These are phyloP conservation scores for Clarias batrachus DNA, from an alignment of 2,113 vertebrate species.

Conservation along the genomic window DNA sequence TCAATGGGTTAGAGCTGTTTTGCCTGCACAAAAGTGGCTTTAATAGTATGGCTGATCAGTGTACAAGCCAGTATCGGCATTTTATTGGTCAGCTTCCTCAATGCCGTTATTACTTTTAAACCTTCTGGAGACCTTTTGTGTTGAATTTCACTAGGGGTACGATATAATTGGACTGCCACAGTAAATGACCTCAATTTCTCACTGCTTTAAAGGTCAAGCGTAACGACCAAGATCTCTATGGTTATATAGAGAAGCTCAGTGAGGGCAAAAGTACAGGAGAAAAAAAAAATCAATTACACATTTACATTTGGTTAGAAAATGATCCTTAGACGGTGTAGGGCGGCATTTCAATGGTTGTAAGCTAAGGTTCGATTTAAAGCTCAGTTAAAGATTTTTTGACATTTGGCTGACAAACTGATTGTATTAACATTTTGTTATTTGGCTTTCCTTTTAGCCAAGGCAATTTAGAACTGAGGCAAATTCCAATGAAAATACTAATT, in stretches of 20 bases:
- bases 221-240: constrained; percentile 20
- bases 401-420: neutral
- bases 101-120: neutral
- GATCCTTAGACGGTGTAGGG: neutral
- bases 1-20: too few relatives aligned
- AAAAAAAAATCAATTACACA: constrained; percentile 38
- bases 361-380: neutral
- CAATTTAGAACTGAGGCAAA: neutral
- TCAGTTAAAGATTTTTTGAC: neutral
- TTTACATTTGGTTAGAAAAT: constrained; percentile 22
- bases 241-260: constrained; percentile 15
- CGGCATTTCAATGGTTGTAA: neutral
- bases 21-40: too few relatives aligned
- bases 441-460: neutral
- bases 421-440: neutral
- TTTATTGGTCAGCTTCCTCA: neutral
- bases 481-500: neutral
- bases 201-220: constrained; percentile 52
- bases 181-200: constrained; percentile 53
- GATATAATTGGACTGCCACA: constrained; percentile 49
- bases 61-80: neutral
- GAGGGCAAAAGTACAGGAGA: constrained; percentile 10
- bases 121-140: constrained; percentile 21
- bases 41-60: neutral
- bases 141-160: constrained; percentile 38